Conservation (phyloP, 1,140 invertebrate genomes). For the Adelges cooleyi region DNA sequence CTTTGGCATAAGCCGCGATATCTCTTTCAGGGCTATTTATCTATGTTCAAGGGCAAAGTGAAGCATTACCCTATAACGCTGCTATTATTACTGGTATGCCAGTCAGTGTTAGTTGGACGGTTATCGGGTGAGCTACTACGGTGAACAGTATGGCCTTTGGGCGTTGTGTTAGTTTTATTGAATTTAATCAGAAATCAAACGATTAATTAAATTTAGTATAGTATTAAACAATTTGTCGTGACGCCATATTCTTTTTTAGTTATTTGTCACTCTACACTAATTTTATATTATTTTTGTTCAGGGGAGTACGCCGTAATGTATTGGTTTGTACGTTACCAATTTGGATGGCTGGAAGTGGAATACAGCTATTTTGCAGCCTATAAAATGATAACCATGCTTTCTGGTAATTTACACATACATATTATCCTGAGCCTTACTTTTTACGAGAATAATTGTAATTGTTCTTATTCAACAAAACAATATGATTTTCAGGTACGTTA, state of each 20-base stretch:
- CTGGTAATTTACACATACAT: constrained; percentile 25
- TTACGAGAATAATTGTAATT: too few relatives aligned
- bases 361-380: constrained; percentile 32
- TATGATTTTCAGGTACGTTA: constrained; percentile 9
- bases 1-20: background rate
- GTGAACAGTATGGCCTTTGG: too few relatives aligned
- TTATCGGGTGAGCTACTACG: constrained; percentile 10
- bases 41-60: background rate
- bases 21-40: background rate
- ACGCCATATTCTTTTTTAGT: too few relatives aligned
- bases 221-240: too few relatives aligned
- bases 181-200: too few relatives aligned
- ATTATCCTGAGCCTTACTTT: too few relatives aligned
- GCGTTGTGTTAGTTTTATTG: too few relatives aligned
- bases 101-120: background rate
- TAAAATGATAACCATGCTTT: constrained; percentile 29
- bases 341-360: constrained; percentile 31
- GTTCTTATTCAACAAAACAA: too few relatives aligned
- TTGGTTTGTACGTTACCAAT: constrained; percentile 32
- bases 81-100: background rate
- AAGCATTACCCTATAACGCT: background rate
- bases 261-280: too few relatives aligned
- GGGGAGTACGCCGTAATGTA: constrained; percentile 32
- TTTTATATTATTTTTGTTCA: too few relatives aligned
- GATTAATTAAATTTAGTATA: too few relatives aligned